Evolutionary conservation across 2,797 vertebrate species (phyloP), one percentile per base, ranked within the genome.

Genomic region (Gadopsis bispinosus): DNA sequence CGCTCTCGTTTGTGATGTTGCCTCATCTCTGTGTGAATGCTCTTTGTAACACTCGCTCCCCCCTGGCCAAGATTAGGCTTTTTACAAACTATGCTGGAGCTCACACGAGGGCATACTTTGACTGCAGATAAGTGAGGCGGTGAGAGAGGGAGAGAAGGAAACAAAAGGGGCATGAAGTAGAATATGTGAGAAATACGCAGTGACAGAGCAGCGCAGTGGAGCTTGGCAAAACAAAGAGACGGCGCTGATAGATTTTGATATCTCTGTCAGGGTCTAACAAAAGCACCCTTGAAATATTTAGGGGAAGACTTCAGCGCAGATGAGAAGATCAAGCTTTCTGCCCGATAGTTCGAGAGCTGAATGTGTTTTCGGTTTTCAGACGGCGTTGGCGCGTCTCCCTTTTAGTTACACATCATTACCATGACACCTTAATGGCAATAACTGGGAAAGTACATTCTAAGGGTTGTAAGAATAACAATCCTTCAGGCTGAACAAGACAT

Each of bases 271-370:
- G 26, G 69, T 66, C 16, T 13, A 62, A 69, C 61, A 81, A 71
- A 88, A 80, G 64, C 73, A 77, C 61, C 26, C 35, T 59, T 79
- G 48, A 83, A 88, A 84, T 80, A 76, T 89, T 85, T 59, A 79
- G 55, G 17, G 11, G 22, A n/a, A 77, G 68, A 58, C 51, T 35
- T 65, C n/a, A 22, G 65, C 2, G 0, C 16, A 48, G 45, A 75
- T 73, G 45, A 80, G 68, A n/a, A 65, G 55, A 68, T 66, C 48
- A 65, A 60, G 69, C 66, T 47, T 9, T 73, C 56, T 75, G 71
- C 69, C 33, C n/a, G 4, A 35, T 29, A 9, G 67, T 60, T 80
- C 67, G 26, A 64, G 22, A 73, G 51, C 47, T 12, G 54, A 41
- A 48, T 22, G 13, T 8, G 29, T n/a, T 33, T n/a, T n/a, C 20